Evolutionary conservation across 2,888 invertebrate genomes (phyloP), one percentile per base, ranked within the genome.

Genomic region (Gortyna flavago): DNA sequence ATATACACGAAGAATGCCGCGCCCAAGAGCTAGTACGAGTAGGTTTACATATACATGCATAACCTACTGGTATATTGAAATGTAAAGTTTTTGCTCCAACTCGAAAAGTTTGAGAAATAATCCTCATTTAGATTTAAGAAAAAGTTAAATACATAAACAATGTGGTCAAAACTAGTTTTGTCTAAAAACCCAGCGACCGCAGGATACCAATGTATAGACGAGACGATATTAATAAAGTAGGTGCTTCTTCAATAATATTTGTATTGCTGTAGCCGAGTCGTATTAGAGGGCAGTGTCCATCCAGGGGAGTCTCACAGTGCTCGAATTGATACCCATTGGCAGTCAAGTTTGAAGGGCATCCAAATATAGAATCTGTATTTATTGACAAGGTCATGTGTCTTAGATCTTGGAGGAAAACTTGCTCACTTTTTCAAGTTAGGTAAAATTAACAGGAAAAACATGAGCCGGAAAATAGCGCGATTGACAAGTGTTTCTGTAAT

Each of bases 171-270:
- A 76, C 35, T 41, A 54, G 0, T 76, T 48, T 11, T 67, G 67
- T 51, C 41, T 51, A 18, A 32, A 25, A 41, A 29, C 29, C 11
- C 48, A 38, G 57, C 41, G 66, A 54, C 72, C 79, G 72, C 72
- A 72, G 54, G 7, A 44, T 13, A 25, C 35, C 41, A 0, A 41
- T 4, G 44, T 32, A 6, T 32, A n/a, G n/a, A n/a, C n/a, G 18
- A 25, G 25, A 54, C 11, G 61, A 59, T 62, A 18, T 41, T 21
- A 35, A 35, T 35, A 5, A n/a, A 48, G 44, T 57, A 16, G 38
- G 11, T 1, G 57, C 35, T 59, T 44, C 79, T 66, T 44, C 62
- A 57, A 79, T 48, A 68, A 73, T 73, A 68, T 73, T 73, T 72
- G 66, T 67, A 35, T 57, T 65, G 64, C 29, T 44, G 57, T 44